Conservation (phyloP, 2,797 vertebrate species). For the Argentina silus region DNA sequence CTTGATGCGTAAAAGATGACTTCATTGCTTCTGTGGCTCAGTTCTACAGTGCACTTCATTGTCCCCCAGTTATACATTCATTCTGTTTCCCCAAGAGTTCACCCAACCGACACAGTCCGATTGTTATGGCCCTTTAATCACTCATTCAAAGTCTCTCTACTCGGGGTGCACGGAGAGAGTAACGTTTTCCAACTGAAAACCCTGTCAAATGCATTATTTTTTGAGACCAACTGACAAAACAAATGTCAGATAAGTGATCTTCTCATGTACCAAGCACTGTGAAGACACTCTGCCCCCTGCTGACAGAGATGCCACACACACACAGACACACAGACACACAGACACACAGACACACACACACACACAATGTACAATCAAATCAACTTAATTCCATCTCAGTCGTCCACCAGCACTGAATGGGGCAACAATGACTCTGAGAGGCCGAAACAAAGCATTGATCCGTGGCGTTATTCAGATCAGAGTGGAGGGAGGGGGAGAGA, state of each 20-base stretch:
- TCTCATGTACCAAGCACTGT: background rate
- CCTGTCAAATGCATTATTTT: background rate
- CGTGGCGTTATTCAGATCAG: background rate
- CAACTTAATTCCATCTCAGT: background rate
- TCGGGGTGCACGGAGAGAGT: no score
- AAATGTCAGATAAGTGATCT: background rate
- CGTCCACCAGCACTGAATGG: background rate
- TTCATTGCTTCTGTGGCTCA: conserved; percentile 38
- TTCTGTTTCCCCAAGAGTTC: conserved; percentile 22
- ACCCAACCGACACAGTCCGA: conserved; percentile 14
- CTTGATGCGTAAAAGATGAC: conserved; percentile 44
- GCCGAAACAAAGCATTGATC: background rate
- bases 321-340: conserved; percentile 5
- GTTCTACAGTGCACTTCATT: conserved; percentile 44
- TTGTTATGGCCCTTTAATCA: conserved; percentile 8
- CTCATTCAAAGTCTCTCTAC: conserved; percentile 1
- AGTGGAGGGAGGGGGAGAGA: background rate
- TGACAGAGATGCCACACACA: background rate
- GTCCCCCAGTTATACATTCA: conserved; percentile 35
- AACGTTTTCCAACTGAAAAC: background rate
- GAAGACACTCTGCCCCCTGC: background rate
- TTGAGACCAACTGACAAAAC: conserved; percentile 3
- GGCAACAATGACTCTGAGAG: background rate
- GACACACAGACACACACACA: conserved; percentile 20
- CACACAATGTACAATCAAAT: background rate